These are phyloP conservation scores for Stomorhina lunata DNA, from an alignment of 2,888 invertebrate species.

Conservation along the genomic window DNA sequence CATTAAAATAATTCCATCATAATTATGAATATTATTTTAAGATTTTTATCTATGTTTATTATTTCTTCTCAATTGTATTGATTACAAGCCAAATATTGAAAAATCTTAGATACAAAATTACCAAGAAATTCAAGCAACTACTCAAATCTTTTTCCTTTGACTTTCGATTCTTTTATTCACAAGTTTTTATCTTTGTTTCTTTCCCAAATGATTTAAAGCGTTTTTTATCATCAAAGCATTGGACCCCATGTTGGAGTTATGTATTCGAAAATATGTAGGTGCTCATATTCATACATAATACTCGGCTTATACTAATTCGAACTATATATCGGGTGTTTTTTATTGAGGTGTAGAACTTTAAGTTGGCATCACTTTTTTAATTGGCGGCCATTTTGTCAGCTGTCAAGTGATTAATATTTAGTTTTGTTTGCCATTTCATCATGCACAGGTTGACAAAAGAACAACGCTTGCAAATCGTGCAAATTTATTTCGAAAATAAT, in stretches of 20 bases:
- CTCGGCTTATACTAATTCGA: neutral
- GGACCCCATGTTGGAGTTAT: constrained; percentile 45
- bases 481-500: too few species aligned
- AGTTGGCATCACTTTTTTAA: too few species aligned
- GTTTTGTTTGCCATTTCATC: too few species aligned
- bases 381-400: too few species aligned
- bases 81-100: constrained; percentile 12
- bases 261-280: constrained; percentile 45
- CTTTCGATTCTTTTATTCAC: neutral
- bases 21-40: constrained; percentile 35
- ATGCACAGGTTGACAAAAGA: too few species aligned
- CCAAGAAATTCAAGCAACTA: constrained; percentile 48
- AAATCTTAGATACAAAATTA: constrained; percentile 6
- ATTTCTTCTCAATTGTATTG: constrained; percentile 34
- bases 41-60: constrained; percentile 46
- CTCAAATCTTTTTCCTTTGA: neutral
- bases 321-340: too few species aligned
- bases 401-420: too few species aligned
- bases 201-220: neutral
- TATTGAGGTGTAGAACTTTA: too few species aligned
- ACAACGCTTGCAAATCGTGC: too few species aligned
- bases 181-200: neutral
- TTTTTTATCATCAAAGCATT: neutral
- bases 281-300: constrained; percentile 56
- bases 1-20: constrained; percentile 21